Conservation (phyloP, 2,113 vertebrate species). For the Anser brachyrhynchus region DNA sequence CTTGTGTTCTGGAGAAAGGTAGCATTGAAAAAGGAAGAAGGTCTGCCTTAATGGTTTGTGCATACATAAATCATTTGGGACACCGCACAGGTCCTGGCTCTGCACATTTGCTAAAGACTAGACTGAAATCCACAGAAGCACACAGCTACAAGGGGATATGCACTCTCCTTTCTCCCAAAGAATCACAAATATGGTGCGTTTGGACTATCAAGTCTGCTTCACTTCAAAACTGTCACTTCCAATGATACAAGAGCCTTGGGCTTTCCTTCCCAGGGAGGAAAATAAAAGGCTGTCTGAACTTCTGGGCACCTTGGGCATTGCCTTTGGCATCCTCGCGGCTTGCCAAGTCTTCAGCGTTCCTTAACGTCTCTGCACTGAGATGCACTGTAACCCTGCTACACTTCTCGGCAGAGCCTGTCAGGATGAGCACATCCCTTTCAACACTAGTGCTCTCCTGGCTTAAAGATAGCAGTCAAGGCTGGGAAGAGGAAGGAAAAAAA, state of each 20-base stretch:
- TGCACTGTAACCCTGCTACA: accelerated
- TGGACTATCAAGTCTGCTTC: neutral
- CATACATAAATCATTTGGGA: neutral
- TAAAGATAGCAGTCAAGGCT: neutral
- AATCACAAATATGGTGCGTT: neutral
- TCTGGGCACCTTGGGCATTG: conserved; percentile 41
- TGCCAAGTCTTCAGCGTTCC: neutral
- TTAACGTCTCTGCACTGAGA: neutral
- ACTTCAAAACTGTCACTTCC: conserved; percentile 8
- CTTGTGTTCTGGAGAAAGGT: neutral
- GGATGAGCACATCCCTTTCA: neutral
- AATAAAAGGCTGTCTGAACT: conserved; percentile 5
- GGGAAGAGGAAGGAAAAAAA: neutral
- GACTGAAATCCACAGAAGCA: neutral
- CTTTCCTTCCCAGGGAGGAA: neutral
- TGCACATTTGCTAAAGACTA: neutral
- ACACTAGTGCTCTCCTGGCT: neutral
- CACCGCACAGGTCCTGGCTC: neutral
- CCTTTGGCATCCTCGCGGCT: neutral
- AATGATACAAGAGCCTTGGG: conserved; percentile 9
- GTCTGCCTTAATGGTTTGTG: neutral
- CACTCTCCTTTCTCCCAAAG: neutral
- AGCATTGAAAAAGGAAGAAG: neutral
- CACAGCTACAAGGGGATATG: neutral
- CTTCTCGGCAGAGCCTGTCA: neutral